Evolutionary conservation across 2,113 vertebrate species (phyloP), one percentile per base, ranked within the genome.

Genomic region (Paratilapia polleni): DNA sequence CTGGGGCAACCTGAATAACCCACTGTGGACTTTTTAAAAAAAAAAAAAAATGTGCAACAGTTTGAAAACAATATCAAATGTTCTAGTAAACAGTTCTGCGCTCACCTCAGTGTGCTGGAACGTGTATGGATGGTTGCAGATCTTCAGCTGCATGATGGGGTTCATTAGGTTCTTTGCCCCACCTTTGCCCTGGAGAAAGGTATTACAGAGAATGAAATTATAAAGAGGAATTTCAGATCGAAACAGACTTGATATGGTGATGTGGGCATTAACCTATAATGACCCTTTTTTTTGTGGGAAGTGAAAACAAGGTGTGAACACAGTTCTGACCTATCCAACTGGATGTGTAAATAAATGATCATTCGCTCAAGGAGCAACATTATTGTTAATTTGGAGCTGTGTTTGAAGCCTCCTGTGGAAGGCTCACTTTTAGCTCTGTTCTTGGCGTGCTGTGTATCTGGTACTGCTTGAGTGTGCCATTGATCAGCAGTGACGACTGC

Each of bases 111-210:
- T 99, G 88, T 99, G 98, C 68, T 97, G 98, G 90, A 99, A 99
- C 97, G 99, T 99, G 60, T 98, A 99, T 0, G 98, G 98, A 59
- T 99, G 98, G 93, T 99, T 99, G 92, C 98, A 99, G 94, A 99
- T 99, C 94, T 98, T 97, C 94, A 99, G 89, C 88, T 99, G 98
- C 98, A 99, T 99, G 91, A 99, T 99, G 57, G 98, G 99, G 93
- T 99, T 99, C 98, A 99, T 99, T 1, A 99, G 94, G 5, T 98
- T 99, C 95, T 99, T 99, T 3, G 98, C 97, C 0, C 98, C 98
- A 31, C 98, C 98, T 97, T 99, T 99, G 41, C 98, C 98, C 98
- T 99, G 80, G 4, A 19, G 62, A 78, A 4, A 78, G 89, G 0
- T 7, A 58, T 43, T 4, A 60, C 17, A 47, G 3, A 19, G 13